Evolutionary conservation across 2,888 invertebrate genomes (phyloP).

Genomic region (Hedya salicella): DNA sequence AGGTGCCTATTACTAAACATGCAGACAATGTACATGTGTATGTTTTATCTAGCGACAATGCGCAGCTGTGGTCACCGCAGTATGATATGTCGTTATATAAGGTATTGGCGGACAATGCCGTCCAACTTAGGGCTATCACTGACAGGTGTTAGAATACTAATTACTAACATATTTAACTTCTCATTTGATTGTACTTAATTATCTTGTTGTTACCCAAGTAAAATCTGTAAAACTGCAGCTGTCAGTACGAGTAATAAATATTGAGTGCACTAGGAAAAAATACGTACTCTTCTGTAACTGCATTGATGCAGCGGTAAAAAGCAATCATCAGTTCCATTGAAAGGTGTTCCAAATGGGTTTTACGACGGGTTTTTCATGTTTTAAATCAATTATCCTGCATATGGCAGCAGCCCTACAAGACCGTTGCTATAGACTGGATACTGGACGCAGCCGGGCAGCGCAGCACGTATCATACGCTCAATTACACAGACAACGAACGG

Average conservation of each 20-base stretch:
- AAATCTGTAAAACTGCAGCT: constrained; percentile 8
- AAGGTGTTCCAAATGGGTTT: constrained; percentile 32
- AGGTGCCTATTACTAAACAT: constrained; percentile 34
- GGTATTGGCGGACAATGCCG: constrained; percentile 30
- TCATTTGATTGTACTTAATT: not conserved
- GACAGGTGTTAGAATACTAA: constrained; percentile 35
- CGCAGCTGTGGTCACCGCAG: constrained; percentile 61
- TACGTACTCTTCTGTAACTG: constrained; percentile 1
- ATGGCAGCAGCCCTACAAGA: constrained; percentile 60
- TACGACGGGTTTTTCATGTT: constrained; percentile 31
- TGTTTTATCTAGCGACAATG: constrained; percentile 62
- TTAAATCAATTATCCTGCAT: constrained; percentile 40
- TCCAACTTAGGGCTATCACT: constrained; percentile 35
- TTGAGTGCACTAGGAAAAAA: not conserved
- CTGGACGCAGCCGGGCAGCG: constrained; percentile 70
- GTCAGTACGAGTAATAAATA: not conserved
- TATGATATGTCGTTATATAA: constrained; percentile 41
- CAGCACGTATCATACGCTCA: constrained; percentile 74
- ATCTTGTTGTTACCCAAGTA: not conserved
- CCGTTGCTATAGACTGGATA: constrained; percentile 57
- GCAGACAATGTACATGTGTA: constrained; percentile 48
- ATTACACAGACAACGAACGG: constrained; percentile 65
- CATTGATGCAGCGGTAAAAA: constrained; percentile 31
- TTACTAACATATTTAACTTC: constrained; percentile 16
- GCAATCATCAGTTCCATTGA: constrained; percentile 33